Percentiles rank a stretch among this genome's conserved stretches.
These are phyloP conservation scores for Octodonta nipae DNA, from an alignment of 2,888 invertebrate genomes.

Conservation along the genomic window DNA sequence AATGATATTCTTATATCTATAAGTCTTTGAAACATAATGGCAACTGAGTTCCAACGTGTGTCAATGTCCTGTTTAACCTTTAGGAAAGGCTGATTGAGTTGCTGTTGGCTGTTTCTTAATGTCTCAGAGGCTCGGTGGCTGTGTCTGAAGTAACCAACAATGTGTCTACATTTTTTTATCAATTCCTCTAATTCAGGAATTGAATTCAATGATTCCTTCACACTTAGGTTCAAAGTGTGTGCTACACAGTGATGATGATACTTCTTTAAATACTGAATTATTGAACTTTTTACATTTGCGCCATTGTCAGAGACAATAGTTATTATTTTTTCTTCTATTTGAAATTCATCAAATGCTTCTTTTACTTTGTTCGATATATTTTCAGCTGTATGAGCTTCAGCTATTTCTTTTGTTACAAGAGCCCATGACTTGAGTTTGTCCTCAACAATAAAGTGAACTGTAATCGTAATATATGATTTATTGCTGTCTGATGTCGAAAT, in stretches of 20 bases:
- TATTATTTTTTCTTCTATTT: slow-evolving; percentile 13
- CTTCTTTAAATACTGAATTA: slow-evolving; percentile 12
- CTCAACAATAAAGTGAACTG: slow-evolving; percentile 9
- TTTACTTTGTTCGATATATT: slow-evolving; percentile 10
- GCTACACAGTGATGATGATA: slow-evolving; percentile 18
- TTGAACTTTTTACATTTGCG: slow-evolving; percentile 15
- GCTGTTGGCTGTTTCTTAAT: slow-evolving; percentile 5
- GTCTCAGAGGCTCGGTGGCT: slow-evolving; percentile 8
- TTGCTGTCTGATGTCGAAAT: slow-evolving; percentile 16
- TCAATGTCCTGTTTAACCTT: slow-evolving; percentile 19
- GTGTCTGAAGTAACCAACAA: slow-evolving; percentile 12
- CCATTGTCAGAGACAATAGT: slow-evolving; percentile 17
- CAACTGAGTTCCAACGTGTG: slow-evolving; percentile 19
- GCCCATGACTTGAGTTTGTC: slow-evolving; percentile 7
- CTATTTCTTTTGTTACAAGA: slow-evolving; percentile 12
- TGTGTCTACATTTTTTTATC: slow-evolving; percentile 9
- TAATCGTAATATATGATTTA: slow-evolving; percentile 12
- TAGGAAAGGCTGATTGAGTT: slow-evolving; percentile 9
- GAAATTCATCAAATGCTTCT: slow-evolving; percentile 12
- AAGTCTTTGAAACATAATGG: slow-evolving; percentile 6
- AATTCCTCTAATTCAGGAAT: slow-evolving; percentile 6
- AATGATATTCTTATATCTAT: slow-evolving; percentile 6
- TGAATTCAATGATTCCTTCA: slow-evolving; percentile 8
- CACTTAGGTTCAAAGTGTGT: slow-evolving; percentile 15
- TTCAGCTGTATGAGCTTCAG: slow-evolving; percentile 9